Evolutionary conservation across 1,140 invertebrate species (phyloP).

Genomic region (Asobara japonica): DNA sequence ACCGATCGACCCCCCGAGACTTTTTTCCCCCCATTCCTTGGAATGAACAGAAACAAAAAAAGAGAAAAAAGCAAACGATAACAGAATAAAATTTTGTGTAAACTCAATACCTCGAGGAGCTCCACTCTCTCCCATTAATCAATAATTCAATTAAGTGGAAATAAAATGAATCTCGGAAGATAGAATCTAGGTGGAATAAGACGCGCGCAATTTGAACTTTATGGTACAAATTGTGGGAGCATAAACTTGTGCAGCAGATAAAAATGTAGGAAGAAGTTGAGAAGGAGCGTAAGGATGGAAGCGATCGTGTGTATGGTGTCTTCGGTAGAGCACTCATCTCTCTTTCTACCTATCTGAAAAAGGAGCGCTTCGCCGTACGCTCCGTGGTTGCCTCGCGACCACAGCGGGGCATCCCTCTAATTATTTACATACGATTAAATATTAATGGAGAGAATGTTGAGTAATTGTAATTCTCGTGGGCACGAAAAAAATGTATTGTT

Average conservation of each 20-base stretch:
- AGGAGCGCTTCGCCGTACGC: conserved; percentile 19
- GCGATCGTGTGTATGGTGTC: conserved; percentile 23
- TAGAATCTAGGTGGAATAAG: conserved; percentile 7
- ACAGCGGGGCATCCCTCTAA: conserved; percentile 32
- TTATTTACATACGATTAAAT: conserved; percentile 42
- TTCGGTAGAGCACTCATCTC: not conserved
- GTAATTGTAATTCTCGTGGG: conserved; percentile 39
- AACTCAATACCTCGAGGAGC: not conserved
- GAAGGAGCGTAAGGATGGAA: conserved; percentile 3
- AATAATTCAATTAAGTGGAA: conserved; percentile 10
- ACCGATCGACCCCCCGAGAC: conserved; percentile 32
- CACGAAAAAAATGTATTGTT: conserved; percentile 28
- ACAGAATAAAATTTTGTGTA: not conserved
- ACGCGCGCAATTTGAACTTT: conserved; percentile 34
- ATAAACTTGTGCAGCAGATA: conserved; percentile 1
- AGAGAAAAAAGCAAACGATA: conserved; percentile 9
- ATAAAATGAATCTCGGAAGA: conserved; percentile 7
- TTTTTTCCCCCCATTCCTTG: conserved; percentile 38
- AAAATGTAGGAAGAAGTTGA: not conserved
- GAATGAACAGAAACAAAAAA: conserved; percentile 4
- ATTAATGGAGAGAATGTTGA: conserved; percentile 40
- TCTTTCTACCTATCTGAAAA: not conserved
- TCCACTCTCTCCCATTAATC: not conserved
- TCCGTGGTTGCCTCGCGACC: conserved; percentile 27
- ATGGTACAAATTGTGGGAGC: conserved; percentile 10